phyloP scores from a whole-genome alignment of 2,888 invertebrate genomes.

The Hemithea aestivaria region DNA sequence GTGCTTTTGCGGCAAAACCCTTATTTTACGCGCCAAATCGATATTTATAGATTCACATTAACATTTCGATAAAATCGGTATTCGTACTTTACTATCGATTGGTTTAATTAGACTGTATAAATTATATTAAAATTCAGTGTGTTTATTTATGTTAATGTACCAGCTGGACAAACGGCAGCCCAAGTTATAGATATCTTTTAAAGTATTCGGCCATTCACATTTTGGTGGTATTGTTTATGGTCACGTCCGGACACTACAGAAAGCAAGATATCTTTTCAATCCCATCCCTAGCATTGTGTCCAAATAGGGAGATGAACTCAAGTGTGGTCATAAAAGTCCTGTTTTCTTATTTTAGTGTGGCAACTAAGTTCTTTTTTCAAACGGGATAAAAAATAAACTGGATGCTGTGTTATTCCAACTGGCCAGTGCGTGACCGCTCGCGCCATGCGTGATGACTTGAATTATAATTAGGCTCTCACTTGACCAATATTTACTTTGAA shows the following conservation, averaged over 20 bases:
- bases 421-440: constrained; percentile 56
- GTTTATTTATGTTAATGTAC: constrained; percentile 31
- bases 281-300: constrained; percentile 16
- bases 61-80: background rate
- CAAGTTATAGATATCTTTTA: constrained; percentile 45
- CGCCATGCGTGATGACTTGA: constrained; percentile 37
- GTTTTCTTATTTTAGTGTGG: constrained; percentile 30
- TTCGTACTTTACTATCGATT: background rate
- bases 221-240: constrained; percentile 59
- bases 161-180: constrained; percentile 50
- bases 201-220: constrained; percentile 31
- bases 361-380: constrained; percentile 11
- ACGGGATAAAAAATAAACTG: constrained; percentile 50
- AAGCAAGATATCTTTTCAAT: background rate
- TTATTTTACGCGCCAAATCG: too few relatives aligned
- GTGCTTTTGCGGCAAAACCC: background rate
- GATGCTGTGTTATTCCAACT: constrained; percentile 76
- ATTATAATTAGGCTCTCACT: constrained; percentile 48
- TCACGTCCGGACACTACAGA: constrained; percentile 58
- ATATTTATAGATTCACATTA: too few relatives aligned
- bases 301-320: constrained; percentile 13
- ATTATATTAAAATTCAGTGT: constrained; percentile 1
- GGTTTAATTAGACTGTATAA: too few relatives aligned
- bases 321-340: constrained; percentile 24
- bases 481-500: constrained; percentile 17